A percentile compares a stretch with the other conserved stretches of the same genome.
Evolutionary conservation across 2,113 vertebrate species (phyloP).

Genomic region (Pseudopipra pipra): DNA sequence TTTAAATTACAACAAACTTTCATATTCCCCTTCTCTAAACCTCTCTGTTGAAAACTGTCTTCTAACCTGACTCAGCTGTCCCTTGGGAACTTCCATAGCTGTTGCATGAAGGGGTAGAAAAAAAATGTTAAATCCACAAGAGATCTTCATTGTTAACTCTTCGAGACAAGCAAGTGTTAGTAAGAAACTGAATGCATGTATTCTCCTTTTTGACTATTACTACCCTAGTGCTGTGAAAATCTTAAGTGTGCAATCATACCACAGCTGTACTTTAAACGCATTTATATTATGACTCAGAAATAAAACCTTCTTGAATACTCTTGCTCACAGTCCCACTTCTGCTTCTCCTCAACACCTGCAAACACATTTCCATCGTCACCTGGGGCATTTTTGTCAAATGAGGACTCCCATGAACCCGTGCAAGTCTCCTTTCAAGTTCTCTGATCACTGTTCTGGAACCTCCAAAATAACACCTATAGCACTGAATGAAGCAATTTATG

Average conservation of each 20-base stretch:
- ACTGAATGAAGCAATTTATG: accelerated
- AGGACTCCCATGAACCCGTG: background rate
- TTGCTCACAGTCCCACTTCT: background rate
- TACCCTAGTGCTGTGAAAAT: background rate
- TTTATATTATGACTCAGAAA: background rate
- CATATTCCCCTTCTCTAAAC: background rate
- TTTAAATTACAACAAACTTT: background rate
- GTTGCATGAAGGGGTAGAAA: background rate
- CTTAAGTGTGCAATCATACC: background rate
- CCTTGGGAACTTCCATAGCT: background rate
- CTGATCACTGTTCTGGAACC: background rate
- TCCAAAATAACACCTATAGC: background rate
- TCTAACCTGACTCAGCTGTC: background rate
- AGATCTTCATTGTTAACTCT: background rate
- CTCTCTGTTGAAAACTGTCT: background rate
- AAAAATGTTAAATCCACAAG: background rate
- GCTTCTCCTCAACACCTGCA: background rate
- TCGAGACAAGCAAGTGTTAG: background rate
- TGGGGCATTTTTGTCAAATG: background rate
- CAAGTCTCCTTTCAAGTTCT: background rate
- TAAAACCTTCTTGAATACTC: background rate
- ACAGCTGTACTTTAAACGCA: background rate
- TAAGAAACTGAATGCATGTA: background rate
- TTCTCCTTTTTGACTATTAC: background rate
- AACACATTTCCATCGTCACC: background rate